Evolutionary conservation across 1,140 invertebrate genomes (phyloP), one percentile per base, ranked within the genome.

Genomic region (Drosophila ohnishii): DNA sequence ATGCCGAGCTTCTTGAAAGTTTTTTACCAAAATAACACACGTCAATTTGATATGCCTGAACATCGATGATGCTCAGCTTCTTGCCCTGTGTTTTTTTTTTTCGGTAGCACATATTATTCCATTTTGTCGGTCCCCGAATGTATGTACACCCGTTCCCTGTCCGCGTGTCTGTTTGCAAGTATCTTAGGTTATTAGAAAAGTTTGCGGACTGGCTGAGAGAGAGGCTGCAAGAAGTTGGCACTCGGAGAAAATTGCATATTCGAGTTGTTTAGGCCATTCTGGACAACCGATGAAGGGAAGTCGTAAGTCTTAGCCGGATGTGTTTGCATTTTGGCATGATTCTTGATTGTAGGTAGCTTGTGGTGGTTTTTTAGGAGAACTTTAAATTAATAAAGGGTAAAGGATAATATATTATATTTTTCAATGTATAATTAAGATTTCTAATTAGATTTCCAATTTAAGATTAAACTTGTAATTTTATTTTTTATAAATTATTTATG

Each of bases 181-280:
- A 78, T 82, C 79, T 82, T 82, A 65, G 79, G 79, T 82, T 82
- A 82, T 82, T 82, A 82, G 79, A 82, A 82, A 82, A 82, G 69
- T 82, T 82, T 82, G 50, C 57, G 42, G 32, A 45, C 47, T 59
- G 55, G 37, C 73, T 51, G 40, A 22, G 34, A 28, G 44, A 30
- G 69, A 40, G 37, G 44, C 65, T 40, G 34, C 67, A 59, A 71
- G 42, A 72, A 72, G 69, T 72, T 72, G 53, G 16, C 44, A 72
- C 35, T 71, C 66, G 65, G 70, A 72, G 69, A 72, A 72, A 72
- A 72, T 72, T 72, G 66, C 69, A 72, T 72, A 71, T 71, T 72
- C 44, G 37, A 72, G 69, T 72, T 72, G 69, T 72, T 72, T 72
- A 59, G 69, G 66, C 66, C 35, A 71, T 71, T 71, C 39, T 30